Conservation (phyloP, 2,113 vertebrate species). For the Aldabrachelys gigantea region DNA sequence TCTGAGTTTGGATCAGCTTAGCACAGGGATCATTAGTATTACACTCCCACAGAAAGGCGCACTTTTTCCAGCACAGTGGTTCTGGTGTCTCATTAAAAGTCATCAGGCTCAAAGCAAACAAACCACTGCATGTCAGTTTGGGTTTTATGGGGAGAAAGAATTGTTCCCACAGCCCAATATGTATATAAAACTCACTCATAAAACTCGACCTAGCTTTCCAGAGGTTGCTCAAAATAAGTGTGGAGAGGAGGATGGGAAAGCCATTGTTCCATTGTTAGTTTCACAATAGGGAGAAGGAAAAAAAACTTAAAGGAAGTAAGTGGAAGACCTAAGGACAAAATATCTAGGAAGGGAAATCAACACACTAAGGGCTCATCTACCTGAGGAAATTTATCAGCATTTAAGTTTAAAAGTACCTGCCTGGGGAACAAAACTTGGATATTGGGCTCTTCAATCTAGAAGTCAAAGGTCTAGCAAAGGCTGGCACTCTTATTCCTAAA, state of each 20-base stretch:
- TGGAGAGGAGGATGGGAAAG: not conserved
- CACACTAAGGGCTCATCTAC: not conserved
- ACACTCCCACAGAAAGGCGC: not conserved
- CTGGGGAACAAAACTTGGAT: not conserved
- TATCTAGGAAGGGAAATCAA: not conserved
- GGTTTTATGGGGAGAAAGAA: constrained; percentile 16
- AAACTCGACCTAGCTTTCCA: not conserved
- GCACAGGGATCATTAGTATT: not conserved
- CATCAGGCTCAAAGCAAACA: constrained; percentile 3
- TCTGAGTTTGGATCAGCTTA: not conserved
- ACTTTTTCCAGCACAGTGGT: not conserved
- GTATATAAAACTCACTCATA: not conserved
- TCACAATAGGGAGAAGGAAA: not conserved
- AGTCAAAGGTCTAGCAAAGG: not conserved
- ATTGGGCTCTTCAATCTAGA: not conserved
- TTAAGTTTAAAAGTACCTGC: not conserved
- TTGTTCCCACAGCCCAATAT: constrained; percentile 9
- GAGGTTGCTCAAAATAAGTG: not conserved
- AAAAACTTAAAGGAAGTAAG: not conserved
- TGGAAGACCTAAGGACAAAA: not conserved
- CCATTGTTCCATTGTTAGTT: not conserved
- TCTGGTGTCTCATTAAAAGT: constrained; percentile 10
- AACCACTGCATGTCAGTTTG: constrained; percentile 1
- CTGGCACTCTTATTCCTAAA: not conserved
- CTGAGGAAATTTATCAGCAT: not conserved